Percentiles rank a stretch among this genome's conserved stretches.
Evolutionary conservation across 2,888 invertebrate genomes (phyloP).

Genomic region (Halictus ligatus): DNA sequence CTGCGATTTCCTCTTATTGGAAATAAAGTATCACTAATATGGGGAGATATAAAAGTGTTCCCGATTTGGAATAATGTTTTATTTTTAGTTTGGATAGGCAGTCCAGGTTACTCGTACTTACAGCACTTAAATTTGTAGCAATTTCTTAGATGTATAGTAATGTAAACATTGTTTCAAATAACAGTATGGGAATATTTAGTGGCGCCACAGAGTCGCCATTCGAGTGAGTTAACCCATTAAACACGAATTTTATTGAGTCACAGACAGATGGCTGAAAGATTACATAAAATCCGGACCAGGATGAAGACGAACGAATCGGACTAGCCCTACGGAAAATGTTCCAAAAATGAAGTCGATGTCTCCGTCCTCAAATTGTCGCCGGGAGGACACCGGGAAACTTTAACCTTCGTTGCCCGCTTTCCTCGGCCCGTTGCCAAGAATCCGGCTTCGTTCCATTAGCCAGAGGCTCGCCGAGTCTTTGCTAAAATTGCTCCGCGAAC

Average conservation of each 20-base stretch:
- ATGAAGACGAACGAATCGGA: not conserved
- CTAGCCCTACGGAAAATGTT: not conserved
- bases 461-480: constrained; percentile 13
- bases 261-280: not conserved
- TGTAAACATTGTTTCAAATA: too few relatives aligned
- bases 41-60: too few relatives aligned
- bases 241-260: not conserved
- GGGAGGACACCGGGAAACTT: constrained; percentile 46
- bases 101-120: too few relatives aligned
- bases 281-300: not conserved
- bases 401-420: constrained; percentile 45
- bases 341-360: constrained; percentile 14
- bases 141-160: too few relatives aligned
- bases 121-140: too few relatives aligned
- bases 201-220: too few relatives aligned
- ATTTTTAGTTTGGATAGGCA: too few relatives aligned
- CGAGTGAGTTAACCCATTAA: not conserved
- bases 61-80: too few relatives aligned
- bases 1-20: too few relatives aligned
- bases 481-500: constrained; percentile 54
- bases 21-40: too few relatives aligned
- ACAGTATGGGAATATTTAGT: too few relatives aligned
- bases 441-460: constrained; percentile 50
- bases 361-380: constrained; percentile 24
- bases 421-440: constrained; percentile 60